Percentiles rank a stretch among this genome's conserved stretches.
phyloP scores from a whole-genome alignment of 35 echinoderm and acorn worm genomes.

The Lytechinus variegatus region DNA sequence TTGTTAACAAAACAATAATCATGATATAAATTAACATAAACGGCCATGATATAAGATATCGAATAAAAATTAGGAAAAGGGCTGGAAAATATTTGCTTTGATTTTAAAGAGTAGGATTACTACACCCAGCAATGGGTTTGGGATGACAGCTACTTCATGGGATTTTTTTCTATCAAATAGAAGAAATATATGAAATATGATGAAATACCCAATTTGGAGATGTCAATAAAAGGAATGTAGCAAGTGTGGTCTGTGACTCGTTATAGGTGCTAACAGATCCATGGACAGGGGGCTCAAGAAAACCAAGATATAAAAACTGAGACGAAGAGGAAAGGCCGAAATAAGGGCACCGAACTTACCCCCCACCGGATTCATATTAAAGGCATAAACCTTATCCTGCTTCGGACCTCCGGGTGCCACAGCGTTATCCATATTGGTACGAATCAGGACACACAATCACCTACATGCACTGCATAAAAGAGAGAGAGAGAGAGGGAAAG shows the following conservation, averaged over 20 bases:
- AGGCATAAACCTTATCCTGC: conserved; percentile 49
- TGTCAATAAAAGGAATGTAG: neutral
- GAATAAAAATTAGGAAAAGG: too few species aligned
- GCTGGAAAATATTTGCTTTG: too few species aligned
- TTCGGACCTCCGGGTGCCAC: conserved; percentile 41
- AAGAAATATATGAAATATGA: neutral
- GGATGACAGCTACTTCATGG: too few species aligned
- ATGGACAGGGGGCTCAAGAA: neutral
- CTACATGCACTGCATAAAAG: neutral
- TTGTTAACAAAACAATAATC: too few species aligned
- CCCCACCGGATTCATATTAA: conserved; percentile 51
- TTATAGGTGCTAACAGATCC: neutral
- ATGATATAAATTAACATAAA: too few species aligned
- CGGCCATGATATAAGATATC: too few species aligned
- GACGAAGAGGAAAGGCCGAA: neutral
- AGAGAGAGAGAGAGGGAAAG: neutral
- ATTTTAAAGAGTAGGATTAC: too few species aligned
- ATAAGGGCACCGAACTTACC: conserved; percentile 47
- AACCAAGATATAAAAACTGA: neutral
- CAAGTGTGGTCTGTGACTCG: neutral
- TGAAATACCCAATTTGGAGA: neutral
- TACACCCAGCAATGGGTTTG: too few species aligned
- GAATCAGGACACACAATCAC: neutral
- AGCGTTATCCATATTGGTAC: conserved; percentile 43
- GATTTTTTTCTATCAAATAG: too few species aligned